Percentiles rank a stretch among this genome's conserved stretches.
Evolutionary conservation across 2,888 invertebrate species (phyloP).

Genomic region (Xanthorhoe designata): DNA sequence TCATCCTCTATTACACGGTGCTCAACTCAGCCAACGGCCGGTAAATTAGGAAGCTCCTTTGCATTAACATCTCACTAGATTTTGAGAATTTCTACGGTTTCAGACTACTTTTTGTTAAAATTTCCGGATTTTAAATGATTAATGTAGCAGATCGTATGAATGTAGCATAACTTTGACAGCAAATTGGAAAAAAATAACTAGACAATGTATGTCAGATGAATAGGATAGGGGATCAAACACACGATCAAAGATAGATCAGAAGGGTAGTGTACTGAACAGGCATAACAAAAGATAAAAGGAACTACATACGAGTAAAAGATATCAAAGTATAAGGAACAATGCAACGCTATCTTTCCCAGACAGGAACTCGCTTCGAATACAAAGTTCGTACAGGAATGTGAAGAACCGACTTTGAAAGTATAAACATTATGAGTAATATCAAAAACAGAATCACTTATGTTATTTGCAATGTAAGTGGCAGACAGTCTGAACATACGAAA

Average conservation of each 20-base stretch:
- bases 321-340: conserved; percentile 17
- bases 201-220: conserved; percentile 1
- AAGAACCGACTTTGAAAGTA: conserved; percentile 9
- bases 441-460: background rate
- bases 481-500: background rate
- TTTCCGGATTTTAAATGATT: background rate
- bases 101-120: background rate
- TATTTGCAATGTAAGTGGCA: background rate
- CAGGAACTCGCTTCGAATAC: conserved; percentile 3
- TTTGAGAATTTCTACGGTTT: background rate
- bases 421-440: background rate
- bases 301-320: conserved; percentile 5
- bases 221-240: conserved; percentile 4
- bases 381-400: background rate
- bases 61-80: conserved; percentile 21
- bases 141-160: background rate
- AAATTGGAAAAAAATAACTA: background rate
- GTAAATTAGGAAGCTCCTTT: conserved; percentile 50
- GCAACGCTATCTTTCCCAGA: conserved; percentile 12
- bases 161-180: background rate
- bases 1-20: conserved; percentile 41
- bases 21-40: conserved; percentile 43
- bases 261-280: conserved; percentile 7
- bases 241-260: conserved; percentile 13
- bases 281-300: conserved; percentile 11